phyloP scores from a whole-genome alignment of 1,140 invertebrate genomes.

The Delia radicum region DNA sequence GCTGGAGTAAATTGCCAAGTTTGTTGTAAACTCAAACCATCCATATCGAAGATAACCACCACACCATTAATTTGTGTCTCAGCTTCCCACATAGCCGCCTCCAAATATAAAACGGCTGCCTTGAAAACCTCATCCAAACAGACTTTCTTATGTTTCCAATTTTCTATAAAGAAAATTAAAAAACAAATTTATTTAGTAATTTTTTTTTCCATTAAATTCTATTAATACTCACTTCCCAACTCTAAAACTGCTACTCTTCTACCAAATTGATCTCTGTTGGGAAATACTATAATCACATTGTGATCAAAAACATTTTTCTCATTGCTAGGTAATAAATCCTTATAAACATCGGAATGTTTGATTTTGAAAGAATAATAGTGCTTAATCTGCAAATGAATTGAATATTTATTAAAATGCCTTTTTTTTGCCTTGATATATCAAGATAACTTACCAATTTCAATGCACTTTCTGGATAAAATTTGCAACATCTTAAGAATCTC shows the following conservation, averaged over 20 bases:
- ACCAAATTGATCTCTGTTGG: constrained; percentile 72
- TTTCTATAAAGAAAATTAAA: constrained; percentile 60
- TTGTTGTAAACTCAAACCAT: constrained; percentile 75
- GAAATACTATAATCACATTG: constrained; percentile 74
- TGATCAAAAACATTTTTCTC: constrained; percentile 77
- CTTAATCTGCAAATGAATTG: constrained; percentile 62
- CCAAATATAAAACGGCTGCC: constrained; percentile 75
- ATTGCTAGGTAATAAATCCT: constrained; percentile 66
- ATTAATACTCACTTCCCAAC: constrained; percentile 68
- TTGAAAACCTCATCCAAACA: constrained; percentile 79
- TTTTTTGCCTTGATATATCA: not conserved
- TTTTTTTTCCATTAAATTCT: not conserved
- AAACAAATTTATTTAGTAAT: not conserved
- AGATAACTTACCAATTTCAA: constrained; percentile 64
- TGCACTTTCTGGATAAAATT: constrained; percentile 79
- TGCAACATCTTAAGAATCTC: constrained; percentile 74
- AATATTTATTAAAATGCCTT: not conserved
- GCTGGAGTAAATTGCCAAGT: constrained; percentile 80
- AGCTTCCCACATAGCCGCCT: constrained; percentile 78
- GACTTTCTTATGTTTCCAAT: constrained; percentile 81
- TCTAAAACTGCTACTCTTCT: constrained; percentile 74
- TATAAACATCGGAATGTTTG: constrained; percentile 73
- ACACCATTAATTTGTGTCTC: constrained; percentile 74
- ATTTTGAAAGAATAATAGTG: constrained; percentile 78
- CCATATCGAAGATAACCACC: constrained; percentile 81